These are phyloP conservation scores for Natrix natrix DNA, from an alignment of 2,797 vertebrate genomes.

Conservation along the genomic window DNA sequence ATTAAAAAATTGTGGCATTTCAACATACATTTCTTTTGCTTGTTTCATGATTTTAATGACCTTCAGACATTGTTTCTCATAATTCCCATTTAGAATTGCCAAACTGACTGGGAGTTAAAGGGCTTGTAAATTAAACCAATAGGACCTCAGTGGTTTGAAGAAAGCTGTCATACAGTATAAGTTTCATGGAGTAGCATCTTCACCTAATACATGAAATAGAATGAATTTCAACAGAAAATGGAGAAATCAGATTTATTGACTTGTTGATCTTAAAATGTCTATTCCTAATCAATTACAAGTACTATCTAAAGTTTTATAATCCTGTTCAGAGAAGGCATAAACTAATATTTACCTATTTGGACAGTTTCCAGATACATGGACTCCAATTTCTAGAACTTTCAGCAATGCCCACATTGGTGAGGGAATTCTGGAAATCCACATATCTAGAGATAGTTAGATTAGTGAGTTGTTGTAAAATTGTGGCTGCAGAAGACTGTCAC, in stretches of 20 bases:
- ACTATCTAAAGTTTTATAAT: not conserved
- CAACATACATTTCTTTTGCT: not conserved
- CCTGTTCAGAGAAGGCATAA: not conserved
- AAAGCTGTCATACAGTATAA: not conserved
- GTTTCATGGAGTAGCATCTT: not conserved
- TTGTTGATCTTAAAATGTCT: not conserved
- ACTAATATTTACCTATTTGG: not conserved
- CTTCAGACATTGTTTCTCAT: not conserved
- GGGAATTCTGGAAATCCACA: not conserved
- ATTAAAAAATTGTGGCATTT: not conserved
- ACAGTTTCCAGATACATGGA: not conserved
- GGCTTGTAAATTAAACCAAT: not conserved
- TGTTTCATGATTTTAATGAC: not conserved
- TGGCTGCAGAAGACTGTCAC: not conserved
- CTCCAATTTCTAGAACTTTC: not conserved
- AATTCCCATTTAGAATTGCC: not conserved
- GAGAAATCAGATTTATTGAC: not conserved
- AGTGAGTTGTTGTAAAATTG: not conserved
- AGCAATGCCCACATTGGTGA: not conserved
- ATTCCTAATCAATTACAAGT: not conserved
- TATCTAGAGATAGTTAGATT: not conserved
- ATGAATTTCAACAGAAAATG: not conserved
- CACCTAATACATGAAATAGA: not conserved
- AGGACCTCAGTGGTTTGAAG: not conserved
- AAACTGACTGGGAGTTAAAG: not conserved